Base-by-base conservation (phyloP, 2,888 invertebrate genomes). In the Argyresthia albistria region DNA sequence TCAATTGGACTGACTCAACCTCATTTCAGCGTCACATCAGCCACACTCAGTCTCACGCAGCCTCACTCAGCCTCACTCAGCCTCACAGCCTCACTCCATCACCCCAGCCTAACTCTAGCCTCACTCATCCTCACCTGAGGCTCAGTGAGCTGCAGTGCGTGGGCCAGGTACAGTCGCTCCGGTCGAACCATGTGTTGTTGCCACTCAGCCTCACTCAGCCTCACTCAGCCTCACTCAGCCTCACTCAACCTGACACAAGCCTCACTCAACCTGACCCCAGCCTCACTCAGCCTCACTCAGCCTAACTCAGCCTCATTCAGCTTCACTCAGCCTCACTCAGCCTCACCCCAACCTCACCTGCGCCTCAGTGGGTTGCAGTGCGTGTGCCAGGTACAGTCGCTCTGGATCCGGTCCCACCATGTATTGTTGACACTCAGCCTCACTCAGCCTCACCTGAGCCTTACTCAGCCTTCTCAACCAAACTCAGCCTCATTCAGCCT, bases 151-250 rank as follows among this genome's bases (percentile, higher is more conserved):
- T 95, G 93, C 48, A 97, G 80, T 0, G 95, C 93, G 58, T 95
- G 94, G 0, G 98, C 98, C 53, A 98, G 87, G 78, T 97, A 97
- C 4, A 97, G 90, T 56, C 98, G 87, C 79, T 98, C 98, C 0
- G 97, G 97, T 0, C 98, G 98, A 9, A 98, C 98, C 98, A 98
- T 98, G 82, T 98, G 98, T 77, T 98, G 98, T 67, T 98, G 98
- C 43, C 97, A 81, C 64, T 97, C 97, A 6, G 6, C n/a, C n/a
- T n/a, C n/a, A 25, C 25, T 25, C 25, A 25, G 98, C 98, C 84
- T 4, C 49, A 37, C 11, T 37, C 8, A 9, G 14, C 37, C 37
- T 37, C 9, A 37, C 39, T 39, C 3, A 39, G 3, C 39, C 39
- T 39, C 8, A 39, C 3, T 3, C n/a, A 1, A 11, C 11, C 39